A percentile compares a stretch with the other conserved stretches of the same genome.
Evolutionary conservation across 2,113 vertebrate species (phyloP).

Genomic region (Amblyornis subalaris): DNA sequence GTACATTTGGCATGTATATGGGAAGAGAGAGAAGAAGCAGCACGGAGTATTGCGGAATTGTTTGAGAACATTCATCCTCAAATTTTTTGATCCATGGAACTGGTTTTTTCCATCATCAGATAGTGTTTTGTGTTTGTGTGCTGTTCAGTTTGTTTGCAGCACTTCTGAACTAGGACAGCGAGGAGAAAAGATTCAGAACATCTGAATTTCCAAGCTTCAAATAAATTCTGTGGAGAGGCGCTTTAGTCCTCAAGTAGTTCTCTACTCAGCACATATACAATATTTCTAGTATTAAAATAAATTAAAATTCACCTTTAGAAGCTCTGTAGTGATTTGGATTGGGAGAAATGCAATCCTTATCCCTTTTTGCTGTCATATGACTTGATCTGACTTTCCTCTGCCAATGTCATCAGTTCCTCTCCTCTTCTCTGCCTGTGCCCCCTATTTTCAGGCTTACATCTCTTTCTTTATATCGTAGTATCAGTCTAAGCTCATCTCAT

Average conservation of each 20-base stretch:
- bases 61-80: background rate
- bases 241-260: background rate
- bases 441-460: background rate
- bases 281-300: background rate
- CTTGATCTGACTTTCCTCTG: background rate
- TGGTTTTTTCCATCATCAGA: background rate
- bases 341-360: background rate
- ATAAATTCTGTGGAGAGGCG: accelerated
- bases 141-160: background rate
- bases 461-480: background rate
- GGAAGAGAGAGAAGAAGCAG: background rate
- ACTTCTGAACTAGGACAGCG: background rate
- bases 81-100: background rate
- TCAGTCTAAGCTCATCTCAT: background rate
- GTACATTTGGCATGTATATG: background rate
- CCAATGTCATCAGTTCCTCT: background rate
- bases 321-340: background rate
- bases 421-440: accelerated
- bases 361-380: background rate
- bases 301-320: background rate
- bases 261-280: background rate
- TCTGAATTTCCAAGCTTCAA: background rate
- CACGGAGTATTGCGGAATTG: background rate
- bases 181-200: background rate
- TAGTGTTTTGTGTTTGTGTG: background rate